These are phyloP conservation scores for Troides helena DNA, from an alignment of 2,888 invertebrate genomes.

Conservation along the genomic window DNA sequence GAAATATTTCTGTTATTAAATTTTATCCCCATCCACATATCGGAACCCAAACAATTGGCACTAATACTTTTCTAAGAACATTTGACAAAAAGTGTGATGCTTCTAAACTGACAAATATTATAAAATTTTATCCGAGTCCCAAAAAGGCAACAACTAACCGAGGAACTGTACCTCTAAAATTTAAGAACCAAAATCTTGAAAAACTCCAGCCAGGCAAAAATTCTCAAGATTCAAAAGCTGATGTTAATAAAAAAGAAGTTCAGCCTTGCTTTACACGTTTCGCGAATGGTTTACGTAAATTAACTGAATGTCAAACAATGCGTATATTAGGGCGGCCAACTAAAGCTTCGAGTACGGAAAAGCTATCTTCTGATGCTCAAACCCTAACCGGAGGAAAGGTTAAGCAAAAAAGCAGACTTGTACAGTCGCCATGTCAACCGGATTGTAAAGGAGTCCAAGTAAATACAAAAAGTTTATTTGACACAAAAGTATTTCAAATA, in stretches of 20 bases:
- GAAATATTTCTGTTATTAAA: conserved; percentile 17
- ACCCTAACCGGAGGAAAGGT: background rate
- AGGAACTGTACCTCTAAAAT: background rate
- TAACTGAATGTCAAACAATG: background rate
- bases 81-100: conserved; percentile 5
- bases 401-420: conserved; percentile 6
- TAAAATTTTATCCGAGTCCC: conserved; percentile 18
- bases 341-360: background rate
- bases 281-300: background rate
- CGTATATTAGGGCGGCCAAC: background rate
- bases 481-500: background rate
- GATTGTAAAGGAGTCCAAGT: conserved; percentile 2
- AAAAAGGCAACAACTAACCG: background rate
- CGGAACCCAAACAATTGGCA: background rate
- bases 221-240: background rate
- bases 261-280: background rate
- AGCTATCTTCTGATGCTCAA: background rate
- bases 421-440: background rate
- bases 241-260: background rate
- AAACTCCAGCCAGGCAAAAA: background rate
- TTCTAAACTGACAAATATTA: conserved; percentile 1
- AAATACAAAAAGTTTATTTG: background rate
- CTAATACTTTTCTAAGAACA: conserved; percentile 3
- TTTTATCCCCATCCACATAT: conserved; percentile 11
- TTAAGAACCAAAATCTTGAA: background rate